Conservation (phyloP, 37 sponge, comb jelly and placozoan species). For the Spongilla lacustris region DNA sequence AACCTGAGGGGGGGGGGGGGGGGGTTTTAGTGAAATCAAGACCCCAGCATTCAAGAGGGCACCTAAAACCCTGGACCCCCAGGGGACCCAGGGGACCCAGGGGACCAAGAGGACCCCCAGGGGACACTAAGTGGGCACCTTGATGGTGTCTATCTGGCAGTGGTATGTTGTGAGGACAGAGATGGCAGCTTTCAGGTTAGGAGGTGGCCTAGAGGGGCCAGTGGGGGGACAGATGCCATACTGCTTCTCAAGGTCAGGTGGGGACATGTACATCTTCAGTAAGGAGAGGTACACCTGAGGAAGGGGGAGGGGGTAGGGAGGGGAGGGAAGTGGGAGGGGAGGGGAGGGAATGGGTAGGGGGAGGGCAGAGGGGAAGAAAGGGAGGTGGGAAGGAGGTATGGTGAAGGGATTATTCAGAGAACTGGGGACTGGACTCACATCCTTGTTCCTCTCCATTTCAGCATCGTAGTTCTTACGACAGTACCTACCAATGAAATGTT, state of each 20-base stretch:
- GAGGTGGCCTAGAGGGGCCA: conserved; percentile 22
- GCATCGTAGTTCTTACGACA: conserved; percentile 60
- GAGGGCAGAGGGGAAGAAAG: too few species aligned
- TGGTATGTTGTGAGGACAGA: conserved; percentile 65
- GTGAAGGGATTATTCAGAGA: too few species aligned
- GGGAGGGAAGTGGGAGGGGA: neutral
- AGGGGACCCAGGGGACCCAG: neutral
- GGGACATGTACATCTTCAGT: conserved; percentile 79
- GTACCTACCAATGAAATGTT: conserved; percentile 30
- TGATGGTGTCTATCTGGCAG: conserved; percentile 77
- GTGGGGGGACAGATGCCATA: conserved; percentile 38
- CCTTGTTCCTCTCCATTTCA: conserved; percentile 52
- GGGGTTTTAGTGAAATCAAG: neutral
- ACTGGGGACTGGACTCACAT: conserved; percentile 4
- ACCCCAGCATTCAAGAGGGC: neutral
- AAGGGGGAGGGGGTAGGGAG: neutral
- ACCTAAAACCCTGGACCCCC: neutral
- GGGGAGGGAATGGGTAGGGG: neutral
- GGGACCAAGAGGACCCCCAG: too few species aligned
- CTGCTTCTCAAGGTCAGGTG: conserved; percentile 49
- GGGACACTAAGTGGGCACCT: too few species aligned
- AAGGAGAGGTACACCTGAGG: conserved; percentile 81
- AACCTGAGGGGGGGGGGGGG: conserved; percentile 32
- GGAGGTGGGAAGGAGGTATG: too few species aligned
- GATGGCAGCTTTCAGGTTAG: conserved; percentile 73